A percentile compares a stretch with the other conserved stretches of the same genome.
Conservation (phyloP, 23 tunicate genomes). For the Clavelina lepadiformis region DNA sequence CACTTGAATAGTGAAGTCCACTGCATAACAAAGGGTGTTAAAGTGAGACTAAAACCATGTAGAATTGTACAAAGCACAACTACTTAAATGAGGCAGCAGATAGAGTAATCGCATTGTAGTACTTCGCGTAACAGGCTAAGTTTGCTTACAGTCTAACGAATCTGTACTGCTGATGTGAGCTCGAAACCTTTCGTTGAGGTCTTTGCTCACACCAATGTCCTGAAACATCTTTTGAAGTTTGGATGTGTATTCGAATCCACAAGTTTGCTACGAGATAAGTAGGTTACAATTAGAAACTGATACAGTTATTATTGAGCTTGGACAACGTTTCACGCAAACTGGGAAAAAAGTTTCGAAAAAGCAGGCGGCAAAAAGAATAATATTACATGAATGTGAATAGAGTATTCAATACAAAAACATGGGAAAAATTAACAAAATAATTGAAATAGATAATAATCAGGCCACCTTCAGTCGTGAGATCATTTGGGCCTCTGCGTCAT, state of each 20-base stretch:
- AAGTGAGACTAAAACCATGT: background rate
- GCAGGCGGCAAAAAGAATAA: background rate
- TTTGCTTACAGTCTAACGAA: constrained; percentile 48
- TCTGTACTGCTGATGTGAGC: constrained; percentile 22
- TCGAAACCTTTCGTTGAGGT: constrained; percentile 77
- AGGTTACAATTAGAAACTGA: too few species aligned
- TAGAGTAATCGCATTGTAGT: background rate
- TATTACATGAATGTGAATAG: too few species aligned
- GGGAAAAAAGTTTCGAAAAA: too few species aligned
- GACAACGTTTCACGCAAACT: background rate
- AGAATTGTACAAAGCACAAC: background rate
- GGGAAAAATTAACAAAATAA: background rate
- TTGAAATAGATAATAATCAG: background rate
- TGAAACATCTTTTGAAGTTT: constrained; percentile 96
- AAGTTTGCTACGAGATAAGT: constrained; percentile 62
- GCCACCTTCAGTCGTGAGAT: constrained; percentile 82
- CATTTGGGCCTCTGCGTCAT: constrained; percentile 98
- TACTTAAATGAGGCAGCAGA: background rate
- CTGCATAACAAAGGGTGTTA: constrained; percentile 31
- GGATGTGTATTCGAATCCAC: constrained; percentile 99
- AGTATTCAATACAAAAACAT: too few species aligned
- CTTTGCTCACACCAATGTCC: constrained; percentile 91
- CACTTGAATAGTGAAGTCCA: constrained; percentile 96
- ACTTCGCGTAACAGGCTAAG: background rate
- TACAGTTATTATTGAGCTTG: too few species aligned